These are phyloP conservation scores for Malurus alboscapulatus DNA, from an alignment of 2,113 vertebrate genomes.

Conservation along the genomic window DNA sequence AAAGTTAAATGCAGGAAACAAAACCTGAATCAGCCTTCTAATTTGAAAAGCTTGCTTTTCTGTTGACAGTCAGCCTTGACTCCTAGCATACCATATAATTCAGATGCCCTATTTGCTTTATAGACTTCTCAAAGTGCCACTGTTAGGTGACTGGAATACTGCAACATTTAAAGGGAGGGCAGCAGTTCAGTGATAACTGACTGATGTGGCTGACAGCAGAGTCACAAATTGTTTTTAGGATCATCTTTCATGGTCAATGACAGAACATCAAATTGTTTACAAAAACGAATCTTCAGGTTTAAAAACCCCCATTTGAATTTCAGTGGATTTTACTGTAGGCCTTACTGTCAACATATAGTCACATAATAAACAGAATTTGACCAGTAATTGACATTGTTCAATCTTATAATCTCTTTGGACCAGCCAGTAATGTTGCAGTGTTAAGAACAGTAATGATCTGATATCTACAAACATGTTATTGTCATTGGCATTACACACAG, in stretches of 20 bases:
- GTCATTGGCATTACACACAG: neutral
- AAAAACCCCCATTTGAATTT: neutral
- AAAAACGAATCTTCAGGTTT: neutral
- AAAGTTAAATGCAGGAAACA: neutral
- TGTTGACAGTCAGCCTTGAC: neutral
- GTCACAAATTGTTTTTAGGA: neutral
- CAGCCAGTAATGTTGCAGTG: neutral
- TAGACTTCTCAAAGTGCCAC: neutral
- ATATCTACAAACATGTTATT: neutral
- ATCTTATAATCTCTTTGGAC: neutral
- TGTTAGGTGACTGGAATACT: neutral
- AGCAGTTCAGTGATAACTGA: neutral
- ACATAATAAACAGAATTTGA: neutral
- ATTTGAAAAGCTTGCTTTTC: neutral
- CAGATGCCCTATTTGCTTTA: neutral
- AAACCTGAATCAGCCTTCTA: neutral
- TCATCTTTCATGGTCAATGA: neutral
- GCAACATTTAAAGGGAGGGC: neutral
- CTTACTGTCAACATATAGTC: neutral
- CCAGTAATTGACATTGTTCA: rapidly evolving
- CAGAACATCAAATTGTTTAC: neutral
- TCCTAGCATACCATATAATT: neutral
- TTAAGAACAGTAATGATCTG: neutral
- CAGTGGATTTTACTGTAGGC: neutral
- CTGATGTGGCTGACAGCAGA: neutral